Base-by-base conservation (phyloP, 2,888 invertebrate genomes). In the Mythimna loreyi region DNA sequence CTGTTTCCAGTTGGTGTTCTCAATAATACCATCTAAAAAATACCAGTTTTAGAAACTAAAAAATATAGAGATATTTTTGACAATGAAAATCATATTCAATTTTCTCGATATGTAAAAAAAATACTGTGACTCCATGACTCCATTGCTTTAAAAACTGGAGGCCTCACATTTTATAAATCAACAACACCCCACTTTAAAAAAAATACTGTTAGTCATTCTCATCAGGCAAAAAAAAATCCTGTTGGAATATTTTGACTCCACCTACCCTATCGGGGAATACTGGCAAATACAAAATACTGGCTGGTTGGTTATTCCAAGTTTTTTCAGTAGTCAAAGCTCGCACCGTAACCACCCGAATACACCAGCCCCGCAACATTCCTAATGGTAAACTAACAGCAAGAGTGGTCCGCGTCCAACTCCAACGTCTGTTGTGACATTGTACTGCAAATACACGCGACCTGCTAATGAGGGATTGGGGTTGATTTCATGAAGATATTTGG, bases 371-470 rank as follows among this genome's bases (percentile, higher is more conserved):
- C 71, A 77, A 81, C 84, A 83, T 72, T 82, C 81, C 75, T 85
- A 89, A 86, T 90, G 84, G 85, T 87, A 89, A 90, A 88, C 88
- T 89, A 89, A 87, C 84, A 80, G 75, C 77, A 76, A 80, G 83
- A 82, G 79, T 68, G 78, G 56, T 61, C 80, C 76, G 80, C 81
- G 75, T 78, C 81, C 80, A 82, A 85, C 84, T 85, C 83, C 78
- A 75, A 81, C 84, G 83, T n/a, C 43, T 45, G 19, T 40, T 40
- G 40, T 40, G 43, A 45, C 43, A 45, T 16, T 45, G n/a, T 45
- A 19, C 43, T 45, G 43, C 43, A 45, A 45, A 45, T 45, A 45
- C 13, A 45, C n/a, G 19, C n/a, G 7, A 25, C n/a, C 7, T 33
- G 11, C 1, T 21, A 16, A 16, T 33, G 16, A 16, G 33, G n/a